Base-by-base conservation (phyloP, 37 sponge, comb jelly and placozoan species). In the Aplysina aerophoba region DNA sequence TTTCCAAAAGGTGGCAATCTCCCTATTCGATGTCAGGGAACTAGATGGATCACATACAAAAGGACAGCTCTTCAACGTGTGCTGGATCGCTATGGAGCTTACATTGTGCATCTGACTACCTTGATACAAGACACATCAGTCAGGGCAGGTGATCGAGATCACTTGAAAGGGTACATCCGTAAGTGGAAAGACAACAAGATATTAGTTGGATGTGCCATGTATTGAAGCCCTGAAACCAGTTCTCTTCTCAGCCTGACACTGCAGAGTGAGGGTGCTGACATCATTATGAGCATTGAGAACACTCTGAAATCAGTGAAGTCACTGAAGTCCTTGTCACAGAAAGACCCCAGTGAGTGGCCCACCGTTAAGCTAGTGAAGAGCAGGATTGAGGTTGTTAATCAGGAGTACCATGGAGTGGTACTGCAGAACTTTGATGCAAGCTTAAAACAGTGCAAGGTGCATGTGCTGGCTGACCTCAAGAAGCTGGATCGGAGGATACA, bases 11-110 rank as follows among this genome's bases (percentile, higher is more conserved):
- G 89, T 38, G 90, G 90, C 17, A 50, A 90, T 53, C 11, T 82
- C 4, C 90, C 90, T 40, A 50, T 90, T 61, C 74, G 86, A 20
- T 85, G 64, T 40, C 80, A 81, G 55, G 83, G 90, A 33, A 85
- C 69, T 73, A 58, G 85, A 15, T 89, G 89, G 89, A 89, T 89
- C 38, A 58, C 73, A 24, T 82, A 85, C 82, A 89, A 89, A 53
- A 67, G 74, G 12, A 55, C 79, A 59, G 89, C 85, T 53, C 73
- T 89, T 22, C 89, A 85, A 59, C 50, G 85, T 25, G 44, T 85
- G 13, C 15, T 89, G 20, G 85, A 85, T 71, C 59, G 65, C 24
- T 89, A 89, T 37, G 73, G 89, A 72, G 89, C 85, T 11, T 89
- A 89, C 82, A 79, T 54, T 8, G 22, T 25, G 4, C 54, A 79